These are phyloP conservation scores for Darevskia mixta DNA, from an alignment of 2,797 vertebrate species.

Conservation along the genomic window DNA sequence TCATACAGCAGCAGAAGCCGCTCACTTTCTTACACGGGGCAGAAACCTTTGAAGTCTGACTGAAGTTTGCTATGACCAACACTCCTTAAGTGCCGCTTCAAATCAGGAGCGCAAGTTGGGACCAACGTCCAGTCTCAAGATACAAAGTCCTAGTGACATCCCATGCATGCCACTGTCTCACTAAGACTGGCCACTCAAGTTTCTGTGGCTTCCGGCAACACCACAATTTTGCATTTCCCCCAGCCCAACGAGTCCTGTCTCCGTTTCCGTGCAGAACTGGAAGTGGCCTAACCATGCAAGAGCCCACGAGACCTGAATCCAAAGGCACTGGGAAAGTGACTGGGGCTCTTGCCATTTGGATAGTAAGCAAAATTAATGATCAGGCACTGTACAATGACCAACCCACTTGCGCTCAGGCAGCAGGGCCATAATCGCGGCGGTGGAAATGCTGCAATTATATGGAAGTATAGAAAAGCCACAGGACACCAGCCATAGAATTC, in stretches of 20 bases:
- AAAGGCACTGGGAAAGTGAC: not conserved
- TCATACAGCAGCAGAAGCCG: not conserved
- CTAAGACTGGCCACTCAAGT: not conserved
- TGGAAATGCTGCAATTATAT: not conserved
- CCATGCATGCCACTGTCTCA: too few species aligned
- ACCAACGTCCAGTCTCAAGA: not conserved
- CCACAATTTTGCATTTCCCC: not conserved
- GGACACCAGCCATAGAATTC: not conserved
- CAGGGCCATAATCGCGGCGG: not conserved
- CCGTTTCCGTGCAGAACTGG: not conserved
- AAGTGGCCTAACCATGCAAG: not conserved
- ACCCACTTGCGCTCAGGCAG: not conserved
- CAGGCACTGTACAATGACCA: not conserved
- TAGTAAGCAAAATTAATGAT: not conserved
- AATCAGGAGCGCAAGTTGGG: constrained; percentile 21
- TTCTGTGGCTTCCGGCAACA: not conserved
- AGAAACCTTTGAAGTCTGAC: not conserved
- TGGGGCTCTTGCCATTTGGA: not conserved
- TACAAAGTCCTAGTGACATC: not conserved
- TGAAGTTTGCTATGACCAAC: not conserved
- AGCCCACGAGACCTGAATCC: not conserved
- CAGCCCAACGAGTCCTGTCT: not conserved
- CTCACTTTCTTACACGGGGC: too few species aligned
- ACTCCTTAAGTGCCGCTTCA: constrained; percentile 4
- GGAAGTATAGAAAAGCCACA: not conserved